Conservation (phyloP, 1,140 invertebrate genomes). For the Cotesia vestalis region DNA sequence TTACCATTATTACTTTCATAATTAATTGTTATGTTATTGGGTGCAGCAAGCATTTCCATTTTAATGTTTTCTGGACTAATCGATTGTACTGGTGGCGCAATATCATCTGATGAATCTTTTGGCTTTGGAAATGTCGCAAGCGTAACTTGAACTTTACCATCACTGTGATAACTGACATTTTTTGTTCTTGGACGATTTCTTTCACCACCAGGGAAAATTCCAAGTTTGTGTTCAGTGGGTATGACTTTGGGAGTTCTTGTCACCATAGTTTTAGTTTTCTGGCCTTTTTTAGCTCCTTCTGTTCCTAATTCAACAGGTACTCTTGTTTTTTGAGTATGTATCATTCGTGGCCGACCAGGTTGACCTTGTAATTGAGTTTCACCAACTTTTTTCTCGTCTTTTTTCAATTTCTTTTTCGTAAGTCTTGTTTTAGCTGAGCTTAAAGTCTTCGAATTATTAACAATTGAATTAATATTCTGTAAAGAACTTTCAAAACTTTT, state of each 20-base stretch:
- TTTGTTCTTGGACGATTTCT: constrained; percentile 70
- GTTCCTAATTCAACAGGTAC: constrained; percentile 66
- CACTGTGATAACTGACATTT: constrained; percentile 73
- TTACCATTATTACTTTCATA: constrained; percentile 58
- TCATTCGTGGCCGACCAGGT: constrained; percentile 74
- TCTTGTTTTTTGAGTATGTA: constrained; percentile 75
- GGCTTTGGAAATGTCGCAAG: constrained; percentile 64
- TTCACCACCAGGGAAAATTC: constrained; percentile 61
- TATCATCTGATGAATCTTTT: constrained; percentile 42
- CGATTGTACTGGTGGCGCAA: constrained; percentile 39
- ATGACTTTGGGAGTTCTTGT: constrained; percentile 67
- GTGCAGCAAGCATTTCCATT: constrained; percentile 50
- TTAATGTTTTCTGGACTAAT: constrained; percentile 27
- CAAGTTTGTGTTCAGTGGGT: constrained; percentile 61
- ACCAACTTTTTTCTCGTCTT: constrained; percentile 59
- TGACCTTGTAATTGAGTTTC: constrained; percentile 52
- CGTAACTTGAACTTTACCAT: constrained; percentile 61
- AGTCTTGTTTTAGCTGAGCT: constrained; percentile 58
- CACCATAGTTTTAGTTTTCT: constrained; percentile 70
- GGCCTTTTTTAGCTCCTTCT: constrained; percentile 66
- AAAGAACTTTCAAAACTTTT: constrained; percentile 68
- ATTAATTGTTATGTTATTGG: constrained; percentile 49
- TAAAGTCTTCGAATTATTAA: constrained; percentile 58
- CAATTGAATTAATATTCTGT: constrained; percentile 68
- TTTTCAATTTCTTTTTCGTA: constrained; percentile 54